Evolutionary conservation across 2,797 vertebrate species (phyloP).

Genomic region (Pampus argenteus): DNA sequence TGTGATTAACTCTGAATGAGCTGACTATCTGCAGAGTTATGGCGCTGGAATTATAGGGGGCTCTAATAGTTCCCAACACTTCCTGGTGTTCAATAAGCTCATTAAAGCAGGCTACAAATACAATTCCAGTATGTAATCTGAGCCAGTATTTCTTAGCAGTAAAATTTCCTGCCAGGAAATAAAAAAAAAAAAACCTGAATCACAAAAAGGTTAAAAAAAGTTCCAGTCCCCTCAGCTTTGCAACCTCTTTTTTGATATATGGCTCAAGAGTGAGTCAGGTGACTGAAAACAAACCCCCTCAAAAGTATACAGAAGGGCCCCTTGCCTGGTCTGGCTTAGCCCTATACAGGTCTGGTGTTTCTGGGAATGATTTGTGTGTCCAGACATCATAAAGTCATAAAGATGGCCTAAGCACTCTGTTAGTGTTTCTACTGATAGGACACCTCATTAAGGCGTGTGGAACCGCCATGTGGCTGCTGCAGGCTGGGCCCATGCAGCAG

Average conservation of each 20-base stretch:
- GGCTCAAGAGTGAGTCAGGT: slow-evolving; percentile 72
- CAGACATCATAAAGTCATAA: slow-evolving; percentile 84
- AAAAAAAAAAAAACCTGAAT: slow-evolving; percentile 80
- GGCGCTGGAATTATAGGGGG: slow-evolving; percentile 55
- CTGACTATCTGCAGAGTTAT: slow-evolving; percentile 66
- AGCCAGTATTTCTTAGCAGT: slow-evolving; percentile 69
- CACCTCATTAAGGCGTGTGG: slow-evolving; percentile 85
- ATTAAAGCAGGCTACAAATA: slow-evolving; percentile 70
- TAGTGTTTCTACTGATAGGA: slow-evolving; percentile 88
- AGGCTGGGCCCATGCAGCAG: slow-evolving; percentile 73
- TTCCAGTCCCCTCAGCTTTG: slow-evolving; percentile 62
- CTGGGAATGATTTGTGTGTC: slow-evolving; percentile 84
- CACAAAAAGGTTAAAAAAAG: slow-evolving; percentile 61
- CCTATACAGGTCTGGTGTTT: slow-evolving; percentile 68
- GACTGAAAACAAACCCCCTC: slow-evolving; percentile 71
- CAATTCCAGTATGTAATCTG: slow-evolving; percentile 70
- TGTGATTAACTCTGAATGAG: slow-evolving; percentile 65
- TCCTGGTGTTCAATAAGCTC: slow-evolving; percentile 75
- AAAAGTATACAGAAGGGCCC: slow-evolving; percentile 70
- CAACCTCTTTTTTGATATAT: slow-evolving; percentile 65
- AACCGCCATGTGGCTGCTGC: slow-evolving; percentile 84
- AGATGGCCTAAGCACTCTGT: slow-evolving; percentile 84
- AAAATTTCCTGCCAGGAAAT: slow-evolving; percentile 79
- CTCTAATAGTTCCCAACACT: slow-evolving; percentile 74
- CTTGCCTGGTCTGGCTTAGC: slow-evolving; percentile 59